Base-by-base conservation (phyloP, 1,140 invertebrate genomes). In the Drosophila nasuta region DNA sequence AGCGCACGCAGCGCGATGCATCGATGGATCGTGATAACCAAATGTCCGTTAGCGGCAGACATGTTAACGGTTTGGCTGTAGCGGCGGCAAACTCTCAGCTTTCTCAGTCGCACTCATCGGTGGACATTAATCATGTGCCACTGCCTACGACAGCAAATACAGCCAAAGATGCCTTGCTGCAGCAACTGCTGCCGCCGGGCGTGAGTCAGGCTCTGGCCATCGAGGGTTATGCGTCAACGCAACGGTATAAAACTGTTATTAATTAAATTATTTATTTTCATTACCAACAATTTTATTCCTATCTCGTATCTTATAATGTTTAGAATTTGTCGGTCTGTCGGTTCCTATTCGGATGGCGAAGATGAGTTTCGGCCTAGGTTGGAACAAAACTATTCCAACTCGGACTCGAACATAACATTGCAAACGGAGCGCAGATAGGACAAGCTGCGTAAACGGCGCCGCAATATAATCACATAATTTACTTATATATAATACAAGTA, bases 281-380 rank as follows among this genome's bases (percentile, higher is more conserved):
- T 17, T 17, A 17, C 17, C 2, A 48, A 57, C 5, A 41, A 17
- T 38, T 20, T 7, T n/a, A 10, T 41, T 63, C 20, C 30, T 38
- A 3, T 10, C 6, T 38, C 8, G 8, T 70, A 7, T 46, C 0
- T 51, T 15, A 11, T 33, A 10, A 25, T 1, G 66, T 68, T 3
- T 35, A 91, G 90, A 13, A 88, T 82, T 45, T 91, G 91, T 20
- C 91, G 91, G 2, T 92, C 91, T 35, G 91, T 92, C 45, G 91
- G 91, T 38, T 92, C 91, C 11, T 92, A 92, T 62, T 92, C 91
- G 3, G 91, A 91, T 72, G 71, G 77, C 7, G 91, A 92, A 52
- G 91, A 91, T 6, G 82, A 91, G 3, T 88, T 79, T 70, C 72
- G 82, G 5, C 68, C 80, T 8, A 78, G 78, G 15, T 51, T 85